A percentile compares a stretch with the other conserved stretches of the same genome.
Conservation (phyloP, 1,140 invertebrate genomes). For the Aphidius gifuensis region DNA sequence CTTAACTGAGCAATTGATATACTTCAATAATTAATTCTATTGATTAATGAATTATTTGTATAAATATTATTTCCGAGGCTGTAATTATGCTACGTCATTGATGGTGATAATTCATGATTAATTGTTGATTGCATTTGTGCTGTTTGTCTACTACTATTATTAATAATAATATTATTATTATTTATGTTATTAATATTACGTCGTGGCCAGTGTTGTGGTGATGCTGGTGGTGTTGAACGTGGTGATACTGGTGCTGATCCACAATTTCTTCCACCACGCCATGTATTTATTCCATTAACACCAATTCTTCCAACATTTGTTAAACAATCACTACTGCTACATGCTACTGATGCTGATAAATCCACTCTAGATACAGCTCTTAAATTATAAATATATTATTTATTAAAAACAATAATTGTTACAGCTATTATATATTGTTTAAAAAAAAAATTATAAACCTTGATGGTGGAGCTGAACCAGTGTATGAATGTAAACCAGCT, state of each 20-base stretch:
- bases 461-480: slow-evolving; percentile 56
- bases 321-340: slow-evolving; percentile 53
- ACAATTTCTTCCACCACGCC: slow-evolving; percentile 36
- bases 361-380: slow-evolving; percentile 68
- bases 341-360: slow-evolving; percentile 54
- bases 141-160: slow-evolving; percentile 25
- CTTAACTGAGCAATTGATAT: too few relatives aligned
- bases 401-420: not conserved
- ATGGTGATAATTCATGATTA: slow-evolving; percentile 36
- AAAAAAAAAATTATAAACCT: slow-evolving; percentile 18
- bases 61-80: not conserved
- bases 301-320: slow-evolving; percentile 39
- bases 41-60: not conserved
- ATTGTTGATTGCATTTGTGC: slow-evolving; percentile 31
- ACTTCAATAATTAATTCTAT: too few relatives aligned
- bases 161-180: slow-evolving; percentile 25
- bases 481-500: slow-evolving; percentile 70
- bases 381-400: slow-evolving; percentile 35
- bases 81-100: slow-evolving; percentile 24
- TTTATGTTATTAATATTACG: slow-evolving; percentile 29
- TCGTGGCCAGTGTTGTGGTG: slow-evolving; percentile 55
- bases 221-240: slow-evolving; percentile 56
- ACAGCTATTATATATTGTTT: not conserved
- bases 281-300: slow-evolving; percentile 37
- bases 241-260: slow-evolving; percentile 59